Base-by-base conservation (phyloP, 2,797 vertebrate genomes). In the Agapornis canus region DNA sequence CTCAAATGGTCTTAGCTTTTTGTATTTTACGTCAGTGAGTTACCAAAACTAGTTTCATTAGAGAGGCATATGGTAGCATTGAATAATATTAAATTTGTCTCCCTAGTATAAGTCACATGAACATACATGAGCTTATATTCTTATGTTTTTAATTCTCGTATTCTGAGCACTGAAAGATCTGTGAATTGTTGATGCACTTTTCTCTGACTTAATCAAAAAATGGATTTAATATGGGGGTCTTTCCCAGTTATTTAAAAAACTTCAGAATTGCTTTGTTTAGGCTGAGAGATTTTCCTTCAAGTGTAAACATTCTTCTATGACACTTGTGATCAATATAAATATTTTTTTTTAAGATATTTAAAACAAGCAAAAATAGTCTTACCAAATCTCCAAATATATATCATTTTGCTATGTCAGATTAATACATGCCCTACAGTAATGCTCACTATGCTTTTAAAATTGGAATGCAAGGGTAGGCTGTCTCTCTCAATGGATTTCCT, bases 401-500 rank as follows among this genome's bases (percentile, higher is more conserved):
- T n/a, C 69, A 73, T 78, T 91, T 64, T 13, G 20, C 11, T 29
- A 52, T 35, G 8, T 61, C 45, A 93, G 69, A 43, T 88, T 89
- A 92, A 73, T 78, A 72, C n/a, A 32, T 6, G 73, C 40, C 35
- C 57, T 48, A 25, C 27, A 48, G 11, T 60, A 84, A 59, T 1
- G 3, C n/a, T 72, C 45, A 54, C 45, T 43, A 9, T 45, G 66
- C 51, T 81, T 93, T 92, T 86, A 72, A 90, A 94, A 94, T 25
- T 43, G 54, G 92, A 90, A 96, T 77, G n/a, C 57, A 90, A 61
- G 86, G 47, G 47, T 57, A 77, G 42, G 32, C 82, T 94, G 86
- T 70, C 49, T 59, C 72, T 81, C 64, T 82, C 78, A 82, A 77
- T 77, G 57, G 45, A 79, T 85, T 97, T 97, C 81, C 52, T 77